These are phyloP conservation scores for Pterocles burchelli DNA, from an alignment of 2,113 vertebrate species.

Conservation along the genomic window DNA sequence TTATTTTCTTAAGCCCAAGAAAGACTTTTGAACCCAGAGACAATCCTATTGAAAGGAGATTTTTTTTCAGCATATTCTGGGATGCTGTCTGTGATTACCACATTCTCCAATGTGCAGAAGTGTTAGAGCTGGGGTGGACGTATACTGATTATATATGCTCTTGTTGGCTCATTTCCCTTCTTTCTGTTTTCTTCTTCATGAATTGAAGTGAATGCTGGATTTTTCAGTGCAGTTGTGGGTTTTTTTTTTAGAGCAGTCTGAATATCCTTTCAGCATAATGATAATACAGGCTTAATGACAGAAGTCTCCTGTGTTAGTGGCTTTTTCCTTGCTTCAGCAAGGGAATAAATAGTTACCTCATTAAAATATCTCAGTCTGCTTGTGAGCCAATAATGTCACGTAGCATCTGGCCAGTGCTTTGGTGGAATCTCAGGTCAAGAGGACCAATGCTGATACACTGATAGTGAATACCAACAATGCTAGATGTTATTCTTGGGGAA, in stretches of 20 bases:
- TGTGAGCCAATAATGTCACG: not conserved
- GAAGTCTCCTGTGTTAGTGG: not conserved
- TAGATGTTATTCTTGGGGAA: not conserved
- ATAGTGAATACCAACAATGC: not conserved
- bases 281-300: not conserved
- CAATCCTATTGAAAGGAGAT: not conserved
- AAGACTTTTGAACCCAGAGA: not conserved
- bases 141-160: not conserved
- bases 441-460: not conserved
- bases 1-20: not conserved
- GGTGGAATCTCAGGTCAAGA: not conserved
- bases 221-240: not conserved
- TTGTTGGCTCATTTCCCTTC: slow-evolving; percentile 17
- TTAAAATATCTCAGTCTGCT: slow-evolving; percentile 1
- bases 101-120: not conserved
- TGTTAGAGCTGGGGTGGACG: not conserved
- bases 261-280: not conserved
- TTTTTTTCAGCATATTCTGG: slow-evolving; percentile 24
- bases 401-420: slow-evolving; percentile 13
- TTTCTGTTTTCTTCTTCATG: not conserved
- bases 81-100: not conserved
- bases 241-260: not conserved
- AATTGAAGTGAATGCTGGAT: not conserved
- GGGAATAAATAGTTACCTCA: not conserved
- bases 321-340: not conserved